These are phyloP conservation scores for Hypomecis atomaria DNA, from an alignment of 2,888 invertebrate genomes.

Conservation along the genomic window DNA sequence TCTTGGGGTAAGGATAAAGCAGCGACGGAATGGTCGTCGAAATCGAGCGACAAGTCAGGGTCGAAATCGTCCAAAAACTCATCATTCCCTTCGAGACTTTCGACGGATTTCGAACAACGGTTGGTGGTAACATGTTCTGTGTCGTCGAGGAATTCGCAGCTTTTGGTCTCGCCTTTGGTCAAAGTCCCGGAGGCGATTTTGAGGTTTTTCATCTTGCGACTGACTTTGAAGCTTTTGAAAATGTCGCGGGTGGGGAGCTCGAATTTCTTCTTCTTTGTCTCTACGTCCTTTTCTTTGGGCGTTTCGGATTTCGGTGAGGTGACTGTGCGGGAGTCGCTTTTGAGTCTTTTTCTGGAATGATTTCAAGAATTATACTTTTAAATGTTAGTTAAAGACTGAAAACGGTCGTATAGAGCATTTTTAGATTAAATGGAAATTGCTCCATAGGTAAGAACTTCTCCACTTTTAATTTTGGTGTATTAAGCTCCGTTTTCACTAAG, in stretches of 20 bases:
- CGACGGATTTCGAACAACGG: constrained; percentile 75
- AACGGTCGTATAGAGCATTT: no score
- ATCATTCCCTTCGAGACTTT: constrained; percentile 64
- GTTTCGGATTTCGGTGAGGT: constrained; percentile 70
- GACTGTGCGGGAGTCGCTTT: constrained; percentile 76
- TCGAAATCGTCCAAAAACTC: constrained; percentile 60
- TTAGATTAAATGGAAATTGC: no score
- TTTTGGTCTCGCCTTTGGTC: constrained; percentile 72
- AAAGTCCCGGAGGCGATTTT: constrained; percentile 63
- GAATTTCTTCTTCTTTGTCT: constrained; percentile 79
- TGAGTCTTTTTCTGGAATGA: constrained; percentile 70
- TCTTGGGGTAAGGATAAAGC: constrained; percentile 69
- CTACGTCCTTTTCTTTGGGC: constrained; percentile 70
- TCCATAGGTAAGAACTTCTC: no score
- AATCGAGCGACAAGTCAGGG: constrained; percentile 65
- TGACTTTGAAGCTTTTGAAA: constrained; percentile 77
- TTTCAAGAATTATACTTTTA: neutral
- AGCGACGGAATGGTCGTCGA: constrained; percentile 62
- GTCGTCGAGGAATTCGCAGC: constrained; percentile 78
- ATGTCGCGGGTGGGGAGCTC: constrained; percentile 79
- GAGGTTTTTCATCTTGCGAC: constrained; percentile 71
- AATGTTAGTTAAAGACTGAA: no score
- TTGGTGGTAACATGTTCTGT: constrained; percentile 59
- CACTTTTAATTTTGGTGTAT: no score
- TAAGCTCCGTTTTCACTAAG: no score